Base-by-base conservation (phyloP, 2,797 vertebrate genomes). In the Sciurus carolinensis region DNA sequence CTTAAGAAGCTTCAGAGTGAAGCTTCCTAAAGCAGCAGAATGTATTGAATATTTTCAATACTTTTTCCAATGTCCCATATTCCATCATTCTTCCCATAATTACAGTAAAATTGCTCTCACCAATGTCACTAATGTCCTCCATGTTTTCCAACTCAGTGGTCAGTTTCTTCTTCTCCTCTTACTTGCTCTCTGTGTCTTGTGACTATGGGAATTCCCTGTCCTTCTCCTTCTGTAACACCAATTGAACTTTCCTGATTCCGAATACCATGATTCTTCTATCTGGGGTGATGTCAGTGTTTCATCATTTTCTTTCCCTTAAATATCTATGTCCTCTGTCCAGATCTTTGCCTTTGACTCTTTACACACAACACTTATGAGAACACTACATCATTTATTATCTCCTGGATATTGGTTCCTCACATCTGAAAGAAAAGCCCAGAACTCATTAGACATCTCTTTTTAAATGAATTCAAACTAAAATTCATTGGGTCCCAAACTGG, bases 271-370 rank as follows among this genome's bases (percentile, higher is more conserved):
- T 26, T n/a, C 87, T 13, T 64, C 11, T 17, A 14, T 28, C n/a
- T 20, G 59, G 47, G 39, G 36, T 20, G 28, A 13, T 1, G 1
- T 39, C 28, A 17, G 0, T 0, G 0, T 42, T 22, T 39, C 24
- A 11, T 39, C 15, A 1, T 30, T 64, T 42, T 86, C 15, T 42
- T 33, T 39, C 52, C 50, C 6, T 52, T 39, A 64, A 33, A 80
- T 2, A 17, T 13, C 50, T 22, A 6, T 36, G 4, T 67, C 52
- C 10, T 36, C 39, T 39, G 39, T 39, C 66, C 20, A 62, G 42
- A 33, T 44, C 33, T 87, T 79, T 47, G 52, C 26, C 47, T 77
- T 50, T 18, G 15, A 20, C n/a, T 96, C 20, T 77, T 47, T 20
- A 86, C 50, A 22, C 28, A 39, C 76, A 62, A 42, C 13, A 28